Base-by-base conservation (phyloP, 1,140 invertebrate species). In the Bombyx mandarina region DNA sequence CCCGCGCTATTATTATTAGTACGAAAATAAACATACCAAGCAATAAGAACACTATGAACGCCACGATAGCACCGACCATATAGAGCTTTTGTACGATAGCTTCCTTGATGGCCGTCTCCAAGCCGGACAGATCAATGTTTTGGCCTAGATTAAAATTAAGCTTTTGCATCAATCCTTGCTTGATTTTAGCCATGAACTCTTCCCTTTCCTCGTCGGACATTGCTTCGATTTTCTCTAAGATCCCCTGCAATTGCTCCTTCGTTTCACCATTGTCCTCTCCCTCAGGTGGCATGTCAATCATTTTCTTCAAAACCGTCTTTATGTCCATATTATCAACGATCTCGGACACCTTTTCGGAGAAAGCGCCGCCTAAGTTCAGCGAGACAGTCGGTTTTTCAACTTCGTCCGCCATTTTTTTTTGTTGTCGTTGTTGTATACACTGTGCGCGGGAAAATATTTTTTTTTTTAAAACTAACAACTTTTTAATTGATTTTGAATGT, bases 201-300 rank as follows among this genome's bases (percentile, higher is more conserved):
- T 57, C 53, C 12, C 82, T 88, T 4, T 88, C 84, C 0, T 75
- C 67, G 2, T 79, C 71, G 2, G 61, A 50, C 66, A 90, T 67
- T 3, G 63, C 52, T n/a, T 79, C 66, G 54, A 85, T 89, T 44
- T 81, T 67, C 1, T 71, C 49, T 1, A 88, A 43, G 3, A 89
- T 66, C 0, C 63, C 69, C 8, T 70, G 58, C 2, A 90, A 43
- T 58, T 86, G 85, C 2, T 77, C 57, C 1, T 71, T 62, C 0
- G 84, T 67, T 2, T 75, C 74, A 8, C 63, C 67, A 0, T 73
- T 66, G 9, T 77, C 69, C 43, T 75, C 72, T 48, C 73, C 69
- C 6, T 75, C 68, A 0, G 71, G 64, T 7, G 54, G 54, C 7
- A 53, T 43, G 0, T 62, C 69, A 0, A 77, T 66, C 62, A 85